phyloP scores from a whole-genome alignment of 2,888 invertebrate genomes.

The Asteroscopus sphinx region DNA sequence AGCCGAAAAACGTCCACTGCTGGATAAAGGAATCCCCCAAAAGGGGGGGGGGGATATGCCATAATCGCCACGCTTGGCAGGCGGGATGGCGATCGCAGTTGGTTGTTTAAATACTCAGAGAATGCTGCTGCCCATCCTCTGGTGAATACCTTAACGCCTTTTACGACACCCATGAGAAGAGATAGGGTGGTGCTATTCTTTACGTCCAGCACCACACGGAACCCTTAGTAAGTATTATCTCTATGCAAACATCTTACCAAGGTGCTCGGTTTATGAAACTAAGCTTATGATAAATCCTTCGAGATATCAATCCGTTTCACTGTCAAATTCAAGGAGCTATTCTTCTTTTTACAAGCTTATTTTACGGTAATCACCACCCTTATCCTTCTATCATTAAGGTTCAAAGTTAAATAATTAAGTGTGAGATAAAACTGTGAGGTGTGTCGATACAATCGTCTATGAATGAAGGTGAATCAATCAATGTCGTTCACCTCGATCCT shows the following conservation, averaged over 20 bases:
- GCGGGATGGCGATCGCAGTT: no score
- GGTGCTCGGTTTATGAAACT: slow-evolving; percentile 51
- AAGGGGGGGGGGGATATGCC: no score
- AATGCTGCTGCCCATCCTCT: no score
- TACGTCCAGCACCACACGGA: no score
- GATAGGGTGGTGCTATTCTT: no score
- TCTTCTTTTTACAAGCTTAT: slow-evolving; percentile 50
- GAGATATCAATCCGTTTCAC: slow-evolving; percentile 64
- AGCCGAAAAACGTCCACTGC: no score
- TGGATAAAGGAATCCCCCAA: no score
- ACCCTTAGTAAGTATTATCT: no score
- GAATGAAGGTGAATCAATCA: slow-evolving; percentile 76
- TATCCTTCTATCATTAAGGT: slow-evolving; percentile 18
- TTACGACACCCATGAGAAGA: no score
- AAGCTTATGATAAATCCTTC: slow-evolving; percentile 67
- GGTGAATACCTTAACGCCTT: no score
- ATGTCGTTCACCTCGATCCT: slow-evolving; percentile 70
- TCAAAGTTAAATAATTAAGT: slow-evolving; percentile 8
- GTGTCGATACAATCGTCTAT: slow-evolving; percentile 59
- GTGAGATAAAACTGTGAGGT: slow-evolving; percentile 28
- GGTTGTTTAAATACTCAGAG: no score
- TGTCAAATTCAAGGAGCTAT: slow-evolving; percentile 62
- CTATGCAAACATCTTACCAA: slow-evolving; percentile 33
- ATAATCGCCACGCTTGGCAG: no score
- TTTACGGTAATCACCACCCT: not conserved